Evolutionary conservation across 2,113 vertebrate genomes (phyloP).

Genomic region (Rynchops niger): DNA sequence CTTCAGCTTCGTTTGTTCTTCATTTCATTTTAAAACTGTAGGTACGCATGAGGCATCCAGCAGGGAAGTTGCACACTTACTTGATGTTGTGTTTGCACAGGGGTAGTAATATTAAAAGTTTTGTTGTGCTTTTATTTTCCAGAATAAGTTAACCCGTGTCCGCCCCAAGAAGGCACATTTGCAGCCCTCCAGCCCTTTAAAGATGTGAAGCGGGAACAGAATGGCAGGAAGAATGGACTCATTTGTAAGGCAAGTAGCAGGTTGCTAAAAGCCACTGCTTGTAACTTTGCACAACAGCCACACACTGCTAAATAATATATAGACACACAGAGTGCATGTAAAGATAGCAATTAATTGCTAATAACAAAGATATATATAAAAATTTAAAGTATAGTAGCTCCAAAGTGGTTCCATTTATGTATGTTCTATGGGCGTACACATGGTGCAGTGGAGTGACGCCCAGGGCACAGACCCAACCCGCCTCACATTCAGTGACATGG

Average conservation of each 20-base stretch:
- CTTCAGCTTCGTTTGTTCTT: neutral
- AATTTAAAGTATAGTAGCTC: neutral
- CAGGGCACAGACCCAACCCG: neutral
- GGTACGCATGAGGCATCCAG: neutral
- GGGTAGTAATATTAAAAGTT: neutral
- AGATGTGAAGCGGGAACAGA: neutral
- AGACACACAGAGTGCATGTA: neutral
- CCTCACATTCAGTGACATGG: accelerated
- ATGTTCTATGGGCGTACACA: accelerated
- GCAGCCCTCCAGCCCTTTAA: neutral
- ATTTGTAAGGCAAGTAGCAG: neutral
- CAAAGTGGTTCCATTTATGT: neutral
- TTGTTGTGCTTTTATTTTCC: neutral
- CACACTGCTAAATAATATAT: neutral
- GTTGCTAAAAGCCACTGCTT: neutral
- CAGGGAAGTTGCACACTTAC: neutral
- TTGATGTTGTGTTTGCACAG: neutral
- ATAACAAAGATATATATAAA: neutral
- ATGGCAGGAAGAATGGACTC: neutral
- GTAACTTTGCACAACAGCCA: neutral
- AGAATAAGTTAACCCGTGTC: neutral
- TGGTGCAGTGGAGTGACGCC: neutral
- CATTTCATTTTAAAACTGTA: neutral
- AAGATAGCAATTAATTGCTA: neutral
- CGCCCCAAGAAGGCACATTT: neutral